phyloP scores from a whole-genome alignment of 2,888 invertebrate species.

The Xylophagus ater region DNA sequence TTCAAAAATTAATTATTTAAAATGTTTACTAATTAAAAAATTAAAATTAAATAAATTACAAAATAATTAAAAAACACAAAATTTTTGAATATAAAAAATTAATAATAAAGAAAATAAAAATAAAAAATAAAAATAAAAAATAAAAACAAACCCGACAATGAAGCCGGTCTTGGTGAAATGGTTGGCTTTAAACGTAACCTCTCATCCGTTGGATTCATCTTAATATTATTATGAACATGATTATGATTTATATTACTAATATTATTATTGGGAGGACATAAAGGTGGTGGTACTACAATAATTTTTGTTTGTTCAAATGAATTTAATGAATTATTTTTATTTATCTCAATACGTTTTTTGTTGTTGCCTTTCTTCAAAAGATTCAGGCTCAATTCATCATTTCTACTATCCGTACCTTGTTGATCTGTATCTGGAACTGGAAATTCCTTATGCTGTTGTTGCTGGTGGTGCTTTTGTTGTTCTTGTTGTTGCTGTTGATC shows the following conservation, averaged over 20 bases:
- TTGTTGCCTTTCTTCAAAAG: too few relatives aligned
- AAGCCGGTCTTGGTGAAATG: constrained; percentile 39
- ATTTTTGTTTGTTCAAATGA: too few relatives aligned
- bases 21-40: neutral
- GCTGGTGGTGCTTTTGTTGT: neutral
- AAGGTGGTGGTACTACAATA: too few relatives aligned
- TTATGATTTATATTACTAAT: too few relatives aligned
- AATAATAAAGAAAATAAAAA: constrained; percentile 2
- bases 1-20: neutral
- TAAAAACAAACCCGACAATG: constrained; percentile 37
- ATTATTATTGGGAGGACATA: too few relatives aligned
- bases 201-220: too few relatives aligned
- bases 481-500: constrained; percentile 1
- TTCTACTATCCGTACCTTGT: constrained; percentile 2
- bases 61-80: neutral
- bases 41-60: constrained; percentile 2
- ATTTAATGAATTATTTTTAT: too few relatives aligned
- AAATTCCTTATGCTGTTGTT: neutral
- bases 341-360: too few relatives aligned
- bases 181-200: constrained; percentile 28
- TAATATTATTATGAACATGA: too few relatives aligned
- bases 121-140: constrained; percentile 20
- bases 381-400: neutral
- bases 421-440: constrained; percentile 21
- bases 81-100: neutral